Conservation (phyloP, 2,797 vertebrate genomes). For the Streptopelia turtur region DNA sequence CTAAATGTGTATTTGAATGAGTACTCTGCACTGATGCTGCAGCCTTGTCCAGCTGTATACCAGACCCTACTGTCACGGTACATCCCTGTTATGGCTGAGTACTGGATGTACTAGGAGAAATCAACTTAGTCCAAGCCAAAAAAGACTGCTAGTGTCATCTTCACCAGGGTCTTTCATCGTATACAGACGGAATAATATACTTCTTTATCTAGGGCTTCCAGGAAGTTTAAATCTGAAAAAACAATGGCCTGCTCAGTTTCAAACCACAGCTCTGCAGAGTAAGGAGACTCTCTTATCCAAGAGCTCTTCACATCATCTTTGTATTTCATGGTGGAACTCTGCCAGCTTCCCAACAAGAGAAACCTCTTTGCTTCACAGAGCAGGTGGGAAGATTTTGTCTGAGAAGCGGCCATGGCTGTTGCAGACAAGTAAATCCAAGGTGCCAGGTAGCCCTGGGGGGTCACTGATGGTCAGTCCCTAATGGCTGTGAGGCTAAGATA, state of each 20-base stretch:
- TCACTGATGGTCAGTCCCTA: background rate
- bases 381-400: background rate
- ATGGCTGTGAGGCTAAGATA: background rate
- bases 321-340: background rate
- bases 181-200: background rate
- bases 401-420: background rate
- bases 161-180: background rate
- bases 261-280: accelerated
- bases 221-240: background rate
- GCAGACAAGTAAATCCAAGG: background rate
- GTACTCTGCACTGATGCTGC: accelerated
- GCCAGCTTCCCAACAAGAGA: background rate
- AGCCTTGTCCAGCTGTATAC: background rate
- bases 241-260: background rate
- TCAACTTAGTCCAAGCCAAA: background rate
- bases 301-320: background rate
- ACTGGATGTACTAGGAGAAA: background rate
- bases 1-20: accelerated
- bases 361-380: background rate
- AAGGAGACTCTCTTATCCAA: background rate
- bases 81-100: background rate
- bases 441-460: background rate
- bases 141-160: background rate
- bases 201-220: background rate
- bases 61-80: background rate